A percentile compares a stretch with the other conserved stretches of the same genome.
These are phyloP conservation scores for Phymanthus crucifer DNA, from an alignment of 92 coral and sea anemone genomes.

Conservation along the genomic window DNA sequence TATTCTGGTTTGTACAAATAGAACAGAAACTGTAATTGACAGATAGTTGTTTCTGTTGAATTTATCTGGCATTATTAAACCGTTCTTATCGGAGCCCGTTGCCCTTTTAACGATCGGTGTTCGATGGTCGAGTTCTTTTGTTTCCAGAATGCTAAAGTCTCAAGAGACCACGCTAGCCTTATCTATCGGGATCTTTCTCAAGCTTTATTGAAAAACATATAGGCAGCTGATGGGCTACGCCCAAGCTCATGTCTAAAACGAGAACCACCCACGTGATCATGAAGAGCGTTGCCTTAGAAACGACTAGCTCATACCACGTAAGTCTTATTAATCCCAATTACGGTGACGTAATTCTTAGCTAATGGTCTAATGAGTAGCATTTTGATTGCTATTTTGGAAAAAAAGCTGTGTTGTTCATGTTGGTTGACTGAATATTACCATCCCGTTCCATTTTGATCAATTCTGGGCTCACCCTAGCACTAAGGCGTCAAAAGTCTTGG, in stretches of 20 bases:
- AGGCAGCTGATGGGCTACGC: background rate
- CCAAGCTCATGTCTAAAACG: background rate
- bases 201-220: background rate
- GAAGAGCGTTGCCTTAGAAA: slow-evolving; percentile 22
- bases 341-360: slow-evolving; percentile 25
- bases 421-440: background rate
- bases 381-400: background rate
- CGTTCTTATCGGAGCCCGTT: slow-evolving; percentile 9
- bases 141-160: background rate
- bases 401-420: background rate
- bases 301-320: slow-evolving; percentile 3
- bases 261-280: slow-evolving; percentile 30
- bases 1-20: slow-evolving; percentile 23
- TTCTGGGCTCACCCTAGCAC: background rate
- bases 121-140: background rate
- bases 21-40: slow-evolving; percentile 24
- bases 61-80: slow-evolving; percentile 24
- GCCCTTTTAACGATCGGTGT: slow-evolving; percentile 1
- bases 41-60: slow-evolving; percentile 19
- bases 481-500: background rate
- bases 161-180: background rate
- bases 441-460: background rate
- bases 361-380: slow-evolving; percentile 17
- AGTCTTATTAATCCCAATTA: slow-evolving; percentile 18
- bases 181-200: slow-evolving; percentile 4